phyloP scores from a whole-genome alignment of 2,113 vertebrate species.

The Rattus norvegicus region GRCr8 NC_086036.1:44832501-44833000 shows the following conservation, averaged over 20 bases:
- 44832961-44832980: background rate
- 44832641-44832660: no score
- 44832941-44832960: background rate
- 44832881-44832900: background rate
- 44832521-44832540: slow-evolving; percentile 20
- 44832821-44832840: slow-evolving; percentile 30
- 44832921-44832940: background rate
- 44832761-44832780: slow-evolving; percentile 19
- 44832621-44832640: slow-evolving; percentile 52
- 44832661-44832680: background rate
- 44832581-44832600: slow-evolving; percentile 57
- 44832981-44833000: background rate
- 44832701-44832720: background rate
- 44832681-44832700: background rate
- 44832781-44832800: background rate
- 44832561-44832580: slow-evolving; percentile 56
- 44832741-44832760: background rate
- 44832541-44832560: slow-evolving; percentile 28
- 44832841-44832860: background rate
- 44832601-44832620: background rate
- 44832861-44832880: background rate
- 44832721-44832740: background rate
- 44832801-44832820: background rate
- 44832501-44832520: background rate
- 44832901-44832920: background rate